Evolutionary conservation across 1,140 invertebrate genomes (phyloP).

Genomic region (Diabrotica virgifera): DNA sequence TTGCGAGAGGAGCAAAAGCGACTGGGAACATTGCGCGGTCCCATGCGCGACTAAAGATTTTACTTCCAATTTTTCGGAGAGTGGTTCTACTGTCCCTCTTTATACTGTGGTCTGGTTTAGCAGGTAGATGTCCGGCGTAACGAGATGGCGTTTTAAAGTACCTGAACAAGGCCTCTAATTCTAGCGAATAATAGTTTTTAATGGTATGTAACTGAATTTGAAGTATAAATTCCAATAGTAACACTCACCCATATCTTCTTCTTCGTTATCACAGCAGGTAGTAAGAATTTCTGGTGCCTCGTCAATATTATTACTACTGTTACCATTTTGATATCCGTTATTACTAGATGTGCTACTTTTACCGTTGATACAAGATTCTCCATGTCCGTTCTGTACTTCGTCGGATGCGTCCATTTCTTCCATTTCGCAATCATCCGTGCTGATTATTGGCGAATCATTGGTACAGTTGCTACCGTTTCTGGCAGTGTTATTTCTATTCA

Average conservation of each 20-base stretch:
- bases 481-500: constrained; percentile 55
- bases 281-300: constrained; percentile 10
- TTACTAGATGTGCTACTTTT: constrained; percentile 39
- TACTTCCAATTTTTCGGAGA: too few species aligned
- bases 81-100: too few species aligned
- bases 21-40: too few species aligned
- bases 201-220: too few species aligned
- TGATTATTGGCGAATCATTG: constrained; percentile 30
- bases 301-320: constrained; percentile 40
- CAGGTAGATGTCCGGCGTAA: too few species aligned
- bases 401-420: constrained; percentile 58
- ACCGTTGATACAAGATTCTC: constrained; percentile 36
- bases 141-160: too few species aligned
- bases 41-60: too few species aligned
- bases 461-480: constrained; percentile 50
- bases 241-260: constrained; percentile 63
- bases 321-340: constrained; percentile 68
- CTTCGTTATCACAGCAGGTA: constrained; percentile 52
- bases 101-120: too few species aligned
- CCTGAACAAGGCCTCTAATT: too few species aligned
- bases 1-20: too few species aligned
- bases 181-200: too few species aligned
- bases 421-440: constrained; percentile 51
- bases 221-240: neutral
- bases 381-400: constrained; percentile 47